Conservation (phyloP, 2,888 invertebrate species). For the Epinotia nisella region DNA sequence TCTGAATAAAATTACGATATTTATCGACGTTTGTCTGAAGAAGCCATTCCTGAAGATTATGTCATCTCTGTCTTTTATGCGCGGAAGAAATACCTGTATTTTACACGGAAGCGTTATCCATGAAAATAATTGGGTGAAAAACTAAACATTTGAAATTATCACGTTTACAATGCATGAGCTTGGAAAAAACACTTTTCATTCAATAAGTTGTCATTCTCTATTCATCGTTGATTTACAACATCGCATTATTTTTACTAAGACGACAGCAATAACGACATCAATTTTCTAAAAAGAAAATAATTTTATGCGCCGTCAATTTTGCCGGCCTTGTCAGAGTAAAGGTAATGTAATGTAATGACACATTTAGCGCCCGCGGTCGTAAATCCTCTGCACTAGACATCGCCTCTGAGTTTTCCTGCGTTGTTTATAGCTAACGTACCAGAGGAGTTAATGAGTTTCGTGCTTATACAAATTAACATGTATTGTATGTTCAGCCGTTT, state of each 20-base stretch:
- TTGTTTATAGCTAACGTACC: constrained; percentile 23
- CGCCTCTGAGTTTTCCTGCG: constrained; percentile 10
- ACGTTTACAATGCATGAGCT: no score
- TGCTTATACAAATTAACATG: constrained; percentile 24
- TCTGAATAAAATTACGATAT: no score
- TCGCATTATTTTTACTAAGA: not conserved
- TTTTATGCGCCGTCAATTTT: constrained; percentile 26
- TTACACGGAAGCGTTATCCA: no score
- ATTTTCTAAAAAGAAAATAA: constrained; percentile 29
- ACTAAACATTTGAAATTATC: no score
- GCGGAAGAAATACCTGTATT: no score
- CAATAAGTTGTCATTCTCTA: not conserved
- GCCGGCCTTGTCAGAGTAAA: constrained; percentile 41
- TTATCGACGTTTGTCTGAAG: no score
- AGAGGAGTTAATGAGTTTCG: constrained; percentile 28
- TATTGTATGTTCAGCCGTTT: no score
- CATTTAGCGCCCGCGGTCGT: constrained; percentile 34
- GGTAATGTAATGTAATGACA: constrained; percentile 40
- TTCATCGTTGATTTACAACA: not conserved
- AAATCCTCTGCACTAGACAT: constrained; percentile 36
- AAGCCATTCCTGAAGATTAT: no score
- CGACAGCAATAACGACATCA: not conserved
- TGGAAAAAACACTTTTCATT: not conserved
- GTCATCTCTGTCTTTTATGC: no score
- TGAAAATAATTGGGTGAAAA: no score